These are phyloP conservation scores for Pemphigus obesinymphae DNA, from an alignment of 1,140 invertebrate genomes.

Conservation along the genomic window DNA sequence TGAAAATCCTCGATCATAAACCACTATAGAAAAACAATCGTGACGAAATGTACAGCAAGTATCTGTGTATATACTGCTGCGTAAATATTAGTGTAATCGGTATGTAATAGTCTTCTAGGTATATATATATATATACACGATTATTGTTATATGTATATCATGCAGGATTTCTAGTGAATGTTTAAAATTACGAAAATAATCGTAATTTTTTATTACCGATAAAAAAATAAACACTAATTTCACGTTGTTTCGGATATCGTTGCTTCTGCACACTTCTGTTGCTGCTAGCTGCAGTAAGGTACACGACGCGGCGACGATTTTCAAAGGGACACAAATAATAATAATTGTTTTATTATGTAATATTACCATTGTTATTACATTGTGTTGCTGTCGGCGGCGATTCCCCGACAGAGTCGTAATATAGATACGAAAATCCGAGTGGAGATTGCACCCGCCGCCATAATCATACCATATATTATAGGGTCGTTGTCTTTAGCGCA, in stretches of 20 bases:
- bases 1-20: neutral
- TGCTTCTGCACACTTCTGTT: no score
- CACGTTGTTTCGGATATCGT: neutral
- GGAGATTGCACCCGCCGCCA: neutral
- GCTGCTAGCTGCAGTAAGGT: no score
- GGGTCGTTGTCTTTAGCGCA: no score
- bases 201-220: slow-evolving; percentile 7
- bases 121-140: no score
- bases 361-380: no score
- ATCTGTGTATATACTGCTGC: neutral
- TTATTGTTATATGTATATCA: neutral
- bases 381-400: neutral
- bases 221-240: neutral
- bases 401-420: neutral
- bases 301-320: neutral
- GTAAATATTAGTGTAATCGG: neutral
- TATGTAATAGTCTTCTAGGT: no score
- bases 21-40: neutral
- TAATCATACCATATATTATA: no score
- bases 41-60: neutral
- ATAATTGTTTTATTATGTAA: neutral
- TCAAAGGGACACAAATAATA: neutral
- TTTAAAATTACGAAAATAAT: neutral
- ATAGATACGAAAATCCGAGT: neutral
- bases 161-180: neutral